These are phyloP conservation scores for Falco punctatus DNA, from an alignment of 2,113 vertebrate species.

Conservation along the genomic window DNA sequence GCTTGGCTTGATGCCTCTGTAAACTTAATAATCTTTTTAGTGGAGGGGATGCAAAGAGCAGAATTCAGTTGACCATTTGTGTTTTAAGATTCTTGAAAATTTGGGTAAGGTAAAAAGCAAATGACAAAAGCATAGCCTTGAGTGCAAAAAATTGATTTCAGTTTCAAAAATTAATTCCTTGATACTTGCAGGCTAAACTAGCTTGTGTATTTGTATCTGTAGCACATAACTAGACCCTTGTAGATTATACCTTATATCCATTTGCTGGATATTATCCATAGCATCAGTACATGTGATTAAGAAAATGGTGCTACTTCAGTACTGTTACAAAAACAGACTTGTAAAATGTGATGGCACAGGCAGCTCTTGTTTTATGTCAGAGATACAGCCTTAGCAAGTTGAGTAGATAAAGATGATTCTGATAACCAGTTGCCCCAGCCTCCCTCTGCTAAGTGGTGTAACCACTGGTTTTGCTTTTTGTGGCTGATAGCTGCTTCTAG, in stretches of 20 bases:
- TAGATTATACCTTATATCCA: background rate
- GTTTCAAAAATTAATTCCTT: background rate
- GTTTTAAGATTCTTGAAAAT: background rate
- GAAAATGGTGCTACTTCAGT: background rate
- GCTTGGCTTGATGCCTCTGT: background rate
- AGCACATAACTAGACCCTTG: background rate
- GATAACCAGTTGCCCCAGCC: background rate
- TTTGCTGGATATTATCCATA: background rate
- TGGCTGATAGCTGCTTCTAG: background rate
- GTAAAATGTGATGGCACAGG: background rate
- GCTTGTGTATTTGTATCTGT: background rate
- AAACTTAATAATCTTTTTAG: background rate
- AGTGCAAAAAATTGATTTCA: background rate
- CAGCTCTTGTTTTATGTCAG: background rate
- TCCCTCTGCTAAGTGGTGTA: background rate
- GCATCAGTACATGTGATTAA: background rate
- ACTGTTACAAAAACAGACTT: background rate
- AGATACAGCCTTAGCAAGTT: background rate
- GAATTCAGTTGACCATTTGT: background rate
- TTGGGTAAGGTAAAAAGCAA: background rate
- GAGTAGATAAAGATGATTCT: background rate
- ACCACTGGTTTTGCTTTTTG: background rate
- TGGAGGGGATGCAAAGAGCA: background rate
- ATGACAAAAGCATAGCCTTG: background rate
- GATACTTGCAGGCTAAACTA: background rate